phyloP scores from a whole-genome alignment of 2,888 invertebrate species.

The Vannuccia rotundouncinata region DNA sequence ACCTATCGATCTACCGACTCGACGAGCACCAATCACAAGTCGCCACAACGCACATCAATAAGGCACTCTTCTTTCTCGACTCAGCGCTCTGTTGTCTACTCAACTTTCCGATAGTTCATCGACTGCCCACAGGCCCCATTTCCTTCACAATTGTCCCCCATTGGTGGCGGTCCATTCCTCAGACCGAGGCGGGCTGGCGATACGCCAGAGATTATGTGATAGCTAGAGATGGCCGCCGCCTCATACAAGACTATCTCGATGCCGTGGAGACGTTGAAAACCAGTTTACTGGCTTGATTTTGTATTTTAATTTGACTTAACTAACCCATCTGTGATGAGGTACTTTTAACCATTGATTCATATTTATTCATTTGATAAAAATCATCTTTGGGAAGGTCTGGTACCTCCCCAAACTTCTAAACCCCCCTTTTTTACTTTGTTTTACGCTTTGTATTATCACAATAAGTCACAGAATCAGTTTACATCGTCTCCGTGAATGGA shows the following conservation, averaged over 20 bases:
- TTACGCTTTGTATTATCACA: too few relatives aligned
- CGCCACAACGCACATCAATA: not conserved
- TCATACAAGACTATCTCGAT: not conserved
- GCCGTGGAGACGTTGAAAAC: too few relatives aligned
- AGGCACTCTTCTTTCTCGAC: not conserved
- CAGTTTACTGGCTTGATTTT: too few relatives aligned
- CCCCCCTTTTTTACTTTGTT: too few relatives aligned
- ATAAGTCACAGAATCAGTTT: too few relatives aligned
- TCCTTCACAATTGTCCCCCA: not conserved
- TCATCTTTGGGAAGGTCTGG: too few relatives aligned
- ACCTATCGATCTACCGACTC: not conserved
- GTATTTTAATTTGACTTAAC: too few relatives aligned
- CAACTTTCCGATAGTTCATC: too few relatives aligned
- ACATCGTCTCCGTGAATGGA: not conserved
- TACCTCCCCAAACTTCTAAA: too few relatives aligned
- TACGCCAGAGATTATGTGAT: not conserved
- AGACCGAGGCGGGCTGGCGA: not conserved
- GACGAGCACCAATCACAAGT: not conserved
- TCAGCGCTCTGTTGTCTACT: not conserved
- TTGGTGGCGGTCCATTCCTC: not conserved
- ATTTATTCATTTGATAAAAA: too few relatives aligned
- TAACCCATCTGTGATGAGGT: too few relatives aligned
- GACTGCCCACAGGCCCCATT: not conserved
- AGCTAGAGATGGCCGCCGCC: not conserved
- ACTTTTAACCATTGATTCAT: too few relatives aligned